Percentiles rank a stretch among this genome's conserved stretches.
Conservation (phyloP, 1,140 invertebrate species). For the Pseudomyrmex concolor region DNA sequence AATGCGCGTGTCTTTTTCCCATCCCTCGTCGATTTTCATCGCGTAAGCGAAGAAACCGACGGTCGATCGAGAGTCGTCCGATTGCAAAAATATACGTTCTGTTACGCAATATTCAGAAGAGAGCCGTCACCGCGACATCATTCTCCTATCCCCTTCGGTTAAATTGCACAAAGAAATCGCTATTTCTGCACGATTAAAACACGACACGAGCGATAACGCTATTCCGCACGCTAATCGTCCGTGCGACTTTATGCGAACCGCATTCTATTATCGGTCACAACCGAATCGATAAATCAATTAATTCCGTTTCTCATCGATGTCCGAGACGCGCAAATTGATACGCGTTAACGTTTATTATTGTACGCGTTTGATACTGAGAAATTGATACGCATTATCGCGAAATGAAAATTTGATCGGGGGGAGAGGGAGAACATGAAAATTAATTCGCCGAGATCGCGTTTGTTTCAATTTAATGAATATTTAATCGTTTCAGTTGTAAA, state of each 20-base stretch:
- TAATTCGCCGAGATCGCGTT: neutral
- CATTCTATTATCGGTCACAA: slow-evolving; percentile 58
- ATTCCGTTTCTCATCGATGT: slow-evolving; percentile 45
- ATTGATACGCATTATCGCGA: slow-evolving; percentile 20
- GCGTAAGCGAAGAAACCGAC: slow-evolving; percentile 23
- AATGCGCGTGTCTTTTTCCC: neutral
- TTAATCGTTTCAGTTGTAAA: neutral
- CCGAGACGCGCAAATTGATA: slow-evolving; percentile 50
- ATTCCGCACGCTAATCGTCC: slow-evolving; percentile 32
- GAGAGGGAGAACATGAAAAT: neutral
- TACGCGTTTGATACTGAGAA: neutral
- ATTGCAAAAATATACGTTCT: slow-evolving; percentile 27
- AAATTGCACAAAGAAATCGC: slow-evolving; percentile 29
- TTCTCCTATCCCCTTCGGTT: neutral
- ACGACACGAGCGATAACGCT: slow-evolving; percentile 33
- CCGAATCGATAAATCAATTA: slow-evolving; percentile 60
- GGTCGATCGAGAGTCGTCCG: neutral
- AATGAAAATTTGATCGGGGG: neutral
- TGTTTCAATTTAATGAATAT: neutral
- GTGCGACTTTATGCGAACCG: slow-evolving; percentile 36
- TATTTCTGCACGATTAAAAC: slow-evolving; percentile 52
- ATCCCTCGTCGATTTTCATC: neutral
- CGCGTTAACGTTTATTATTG: slow-evolving; percentile 24
- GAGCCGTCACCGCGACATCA: neutral
- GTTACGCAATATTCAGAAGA: slow-evolving; percentile 26